Conservation (phyloP, 2,113 vertebrate species). For the Taurulus bubalis region DNA sequence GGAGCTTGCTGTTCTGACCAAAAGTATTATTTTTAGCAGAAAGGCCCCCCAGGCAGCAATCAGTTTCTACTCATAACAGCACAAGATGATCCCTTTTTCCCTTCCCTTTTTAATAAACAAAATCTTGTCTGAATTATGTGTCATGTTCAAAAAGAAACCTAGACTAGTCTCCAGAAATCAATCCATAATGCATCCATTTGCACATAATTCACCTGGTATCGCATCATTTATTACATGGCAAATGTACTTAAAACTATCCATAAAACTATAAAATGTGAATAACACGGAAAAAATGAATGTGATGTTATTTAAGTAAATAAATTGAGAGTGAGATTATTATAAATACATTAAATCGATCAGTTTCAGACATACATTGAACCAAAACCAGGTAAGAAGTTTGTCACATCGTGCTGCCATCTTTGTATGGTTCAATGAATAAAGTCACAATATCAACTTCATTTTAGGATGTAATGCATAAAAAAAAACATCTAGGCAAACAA, state of each 20-base stretch:
- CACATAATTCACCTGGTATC: background rate
- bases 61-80: conserved; percentile 4
- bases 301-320: background rate
- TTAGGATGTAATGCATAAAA: too few relatives aligned
- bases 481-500: too few relatives aligned
- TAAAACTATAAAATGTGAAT: background rate
- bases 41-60: background rate
- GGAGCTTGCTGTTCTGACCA: conserved; percentile 4
- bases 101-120: background rate
- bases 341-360: background rate
- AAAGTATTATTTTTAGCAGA: background rate
- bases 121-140: background rate
- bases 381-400: background rate
- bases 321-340: background rate
- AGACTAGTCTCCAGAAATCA: background rate
- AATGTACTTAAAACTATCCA: background rate
- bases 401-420: background rate
- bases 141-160: background rate
- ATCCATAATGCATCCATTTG: background rate
- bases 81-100: background rate
- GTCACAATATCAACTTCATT: too few relatives aligned
- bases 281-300: background rate
- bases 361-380: background rate
- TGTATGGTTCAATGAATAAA: background rate
- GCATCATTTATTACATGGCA: background rate